Conservation (phyloP, 1,140 invertebrate genomes). For the Paralvinella palmiformis region DNA sequence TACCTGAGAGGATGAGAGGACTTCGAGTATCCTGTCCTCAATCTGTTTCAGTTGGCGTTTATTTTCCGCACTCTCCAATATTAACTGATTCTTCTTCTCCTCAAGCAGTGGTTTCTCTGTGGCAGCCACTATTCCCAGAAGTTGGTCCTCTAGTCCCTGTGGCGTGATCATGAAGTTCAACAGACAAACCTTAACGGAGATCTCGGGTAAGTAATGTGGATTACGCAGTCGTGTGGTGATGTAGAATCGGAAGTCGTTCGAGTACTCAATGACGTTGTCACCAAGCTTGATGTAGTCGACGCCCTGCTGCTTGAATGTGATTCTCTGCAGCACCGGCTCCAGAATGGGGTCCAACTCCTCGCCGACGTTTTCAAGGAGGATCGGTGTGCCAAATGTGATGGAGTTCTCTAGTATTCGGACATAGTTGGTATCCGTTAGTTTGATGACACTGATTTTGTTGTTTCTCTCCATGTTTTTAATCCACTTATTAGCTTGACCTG, state of each 20-base stretch:
- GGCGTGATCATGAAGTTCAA: constrained; percentile 15
- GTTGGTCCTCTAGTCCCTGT: constrained; percentile 49
- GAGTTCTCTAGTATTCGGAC: constrained; percentile 47
- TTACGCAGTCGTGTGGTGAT: constrained; percentile 50
- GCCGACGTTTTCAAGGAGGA: constrained; percentile 50
- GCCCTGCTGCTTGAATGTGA: constrained; percentile 48
- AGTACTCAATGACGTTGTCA: constrained; percentile 50
- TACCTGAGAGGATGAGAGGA: constrained; percentile 74
- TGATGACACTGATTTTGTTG: constrained; percentile 47
- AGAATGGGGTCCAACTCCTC: constrained; percentile 51
- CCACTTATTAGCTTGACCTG: constrained; percentile 65
- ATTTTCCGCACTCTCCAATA: constrained; percentile 47
- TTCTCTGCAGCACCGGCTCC: constrained; percentile 48
- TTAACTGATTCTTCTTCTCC: constrained; percentile 50
- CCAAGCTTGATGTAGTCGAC: constrained; percentile 50
- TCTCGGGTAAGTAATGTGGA: constrained; percentile 51
- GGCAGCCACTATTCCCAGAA: constrained; percentile 50
- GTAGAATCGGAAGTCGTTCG: constrained; percentile 46
- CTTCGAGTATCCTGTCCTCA: constrained; percentile 87
- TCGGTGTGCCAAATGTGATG: constrained; percentile 49
- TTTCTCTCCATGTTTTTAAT: constrained; percentile 76
- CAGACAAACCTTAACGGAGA: constrained; percentile 49
- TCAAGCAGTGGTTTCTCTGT: constrained; percentile 52
- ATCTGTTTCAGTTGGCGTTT: constrained; percentile 76
- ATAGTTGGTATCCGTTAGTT: constrained; percentile 48